phyloP scores from a whole-genome alignment of 2,797 vertebrate genomes.

The Synanceia verrucosa region DNA sequence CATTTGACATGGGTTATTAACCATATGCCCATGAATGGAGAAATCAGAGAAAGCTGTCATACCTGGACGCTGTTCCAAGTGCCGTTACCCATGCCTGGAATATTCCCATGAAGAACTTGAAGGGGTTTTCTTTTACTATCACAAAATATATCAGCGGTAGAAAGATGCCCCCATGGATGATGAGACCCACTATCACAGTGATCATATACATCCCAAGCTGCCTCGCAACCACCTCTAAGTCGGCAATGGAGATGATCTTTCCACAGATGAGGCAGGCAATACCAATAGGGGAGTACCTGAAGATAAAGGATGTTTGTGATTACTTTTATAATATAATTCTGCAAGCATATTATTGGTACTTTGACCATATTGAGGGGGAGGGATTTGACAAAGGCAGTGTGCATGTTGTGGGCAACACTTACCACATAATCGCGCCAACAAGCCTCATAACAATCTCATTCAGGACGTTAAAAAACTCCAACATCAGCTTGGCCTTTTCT shows the following conservation, averaged over 20 bases:
- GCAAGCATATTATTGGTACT: not conserved
- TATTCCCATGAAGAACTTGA: constrained; percentile 94
- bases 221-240: constrained; percentile 93
- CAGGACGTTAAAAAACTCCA: constrained; percentile 98
- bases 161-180: constrained; percentile 97
- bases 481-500: constrained; percentile 95
- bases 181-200: constrained; percentile 94
- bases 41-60: constrained; percentile 37
- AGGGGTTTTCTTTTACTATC: constrained; percentile 94
- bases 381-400: not conserved
- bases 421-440: constrained; percentile 98
- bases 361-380: not conserved
- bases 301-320: constrained; percentile 16
- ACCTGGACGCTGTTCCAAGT: constrained; percentile 98
- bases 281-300: constrained; percentile 96
- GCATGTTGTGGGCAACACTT: constrained; percentile 66
- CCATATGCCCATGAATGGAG: not conserved
- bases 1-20: constrained; percentile 1
- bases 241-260: constrained; percentile 98
- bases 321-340: not conserved
- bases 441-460: constrained; percentile 98
- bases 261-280: constrained; percentile 98
- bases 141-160: constrained; percentile 95
- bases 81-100: constrained; percentile 99
- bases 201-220: constrained; percentile 99